Evolutionary conservation across 2,888 invertebrate species (phyloP).

Genomic region (Cantharis rufa): DNA sequence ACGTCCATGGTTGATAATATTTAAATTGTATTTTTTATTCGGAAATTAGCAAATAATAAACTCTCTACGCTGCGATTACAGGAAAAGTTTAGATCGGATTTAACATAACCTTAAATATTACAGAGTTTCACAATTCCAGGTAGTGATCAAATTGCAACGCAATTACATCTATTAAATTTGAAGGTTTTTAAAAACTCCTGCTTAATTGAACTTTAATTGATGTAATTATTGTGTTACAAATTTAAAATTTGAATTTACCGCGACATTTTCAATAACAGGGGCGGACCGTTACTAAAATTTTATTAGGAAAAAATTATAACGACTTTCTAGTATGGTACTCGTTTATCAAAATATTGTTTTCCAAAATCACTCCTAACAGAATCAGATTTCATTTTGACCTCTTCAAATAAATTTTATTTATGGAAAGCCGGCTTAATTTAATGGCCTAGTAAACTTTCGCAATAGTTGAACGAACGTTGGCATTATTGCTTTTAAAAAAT

Average conservation of each 20-base stretch:
- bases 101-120: background rate
- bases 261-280: background rate
- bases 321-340: no score
- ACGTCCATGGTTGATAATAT: constrained; percentile 16
- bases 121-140: background rate
- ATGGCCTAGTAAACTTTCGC: background rate
- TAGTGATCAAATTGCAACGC: background rate
- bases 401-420: no score
- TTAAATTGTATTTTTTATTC: background rate
- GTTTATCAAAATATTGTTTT: no score
- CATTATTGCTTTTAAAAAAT: constrained; percentile 24
- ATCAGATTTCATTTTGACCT: no score
- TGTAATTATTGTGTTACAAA: background rate
- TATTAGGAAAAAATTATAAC: background rate
- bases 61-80: background rate
- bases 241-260: background rate
- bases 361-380: no score
- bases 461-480: constrained; percentile 3
- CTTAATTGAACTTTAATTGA: background rate
- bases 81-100: background rate
- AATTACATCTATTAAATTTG: background rate
- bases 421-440: no score
- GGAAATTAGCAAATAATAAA: background rate
- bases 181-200: background rate
- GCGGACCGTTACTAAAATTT: no score